Percentiles rank a stretch among this genome's conserved stretches.
These are phyloP conservation scores for Apodemia zela DNA, from an alignment of 2,888 invertebrate species.

Conservation along the genomic window DNA sequence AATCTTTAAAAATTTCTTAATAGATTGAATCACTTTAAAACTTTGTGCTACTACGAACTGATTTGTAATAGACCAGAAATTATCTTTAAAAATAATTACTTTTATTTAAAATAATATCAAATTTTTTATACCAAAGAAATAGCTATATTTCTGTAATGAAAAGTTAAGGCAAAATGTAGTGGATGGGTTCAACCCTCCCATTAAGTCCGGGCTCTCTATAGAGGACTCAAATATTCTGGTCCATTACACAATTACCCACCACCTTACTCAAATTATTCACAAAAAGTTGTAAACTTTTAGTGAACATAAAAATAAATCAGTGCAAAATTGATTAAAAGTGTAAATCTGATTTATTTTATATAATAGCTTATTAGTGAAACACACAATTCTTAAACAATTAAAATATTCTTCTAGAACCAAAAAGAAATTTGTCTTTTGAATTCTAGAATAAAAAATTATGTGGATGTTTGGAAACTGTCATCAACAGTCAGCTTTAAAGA, in stretches of 20 bases:
- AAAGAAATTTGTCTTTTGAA: slow-evolving; percentile 12
- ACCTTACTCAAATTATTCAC: slow-evolving; percentile 20
- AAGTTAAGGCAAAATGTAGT: too few relatives aligned
- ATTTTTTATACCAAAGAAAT: neutral
- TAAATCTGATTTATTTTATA: slow-evolving; percentile 14
- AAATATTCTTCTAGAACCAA: slow-evolving; percentile 4
- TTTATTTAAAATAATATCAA: neutral
- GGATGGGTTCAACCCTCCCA: neutral
- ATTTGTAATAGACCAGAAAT: neutral
- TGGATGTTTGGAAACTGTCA: neutral
- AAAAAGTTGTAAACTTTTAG: slow-evolving; percentile 4
- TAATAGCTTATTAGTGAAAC: slow-evolving; percentile 16
- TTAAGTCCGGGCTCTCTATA: neutral
- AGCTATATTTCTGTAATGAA: too few relatives aligned
- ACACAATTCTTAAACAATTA: slow-evolving; percentile 20
- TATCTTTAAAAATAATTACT: neutral
- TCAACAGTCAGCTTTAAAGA: neutral
- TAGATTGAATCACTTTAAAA: neutral
- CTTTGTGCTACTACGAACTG: neutral
- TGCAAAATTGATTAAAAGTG: neutral
- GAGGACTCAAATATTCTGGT: neutral
- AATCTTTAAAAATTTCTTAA: neutral
- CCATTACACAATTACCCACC: neutral
- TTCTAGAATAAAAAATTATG: slow-evolving; percentile 11
- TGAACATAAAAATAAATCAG: slow-evolving; percentile 18